Conservation (phyloP, 2,113 vertebrate species). For the Lonchura striata region DNA sequence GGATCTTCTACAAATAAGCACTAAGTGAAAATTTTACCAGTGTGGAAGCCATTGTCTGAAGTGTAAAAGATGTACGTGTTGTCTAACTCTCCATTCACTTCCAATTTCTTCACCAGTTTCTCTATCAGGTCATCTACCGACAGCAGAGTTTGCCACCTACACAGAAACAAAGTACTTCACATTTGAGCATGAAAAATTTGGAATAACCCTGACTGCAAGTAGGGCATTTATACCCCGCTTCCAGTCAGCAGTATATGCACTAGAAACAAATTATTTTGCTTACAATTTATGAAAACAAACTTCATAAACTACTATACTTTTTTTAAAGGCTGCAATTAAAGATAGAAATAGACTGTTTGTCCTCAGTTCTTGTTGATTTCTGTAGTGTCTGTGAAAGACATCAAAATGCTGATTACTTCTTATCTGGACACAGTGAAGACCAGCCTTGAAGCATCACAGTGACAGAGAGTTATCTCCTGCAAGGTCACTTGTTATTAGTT, state of each 20-base stretch:
- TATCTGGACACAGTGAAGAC: neutral
- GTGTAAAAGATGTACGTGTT: slow-evolving; percentile 95
- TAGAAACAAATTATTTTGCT: neutral
- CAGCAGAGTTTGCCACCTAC: slow-evolving; percentile 93
- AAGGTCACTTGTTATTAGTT: neutral
- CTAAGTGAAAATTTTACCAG: slow-evolving; percentile 74
- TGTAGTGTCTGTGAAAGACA: neutral
- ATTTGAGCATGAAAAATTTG: neutral
- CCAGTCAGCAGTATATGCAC: neutral
- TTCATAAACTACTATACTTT: neutral
- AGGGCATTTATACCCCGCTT: neutral
- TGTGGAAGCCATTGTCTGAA: slow-evolving; percentile 97
- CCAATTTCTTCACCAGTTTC: slow-evolving; percentile 86
- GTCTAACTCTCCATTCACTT: slow-evolving; percentile 82
- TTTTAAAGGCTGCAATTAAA: neutral
- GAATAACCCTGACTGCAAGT: neutral
- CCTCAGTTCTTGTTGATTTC: neutral
- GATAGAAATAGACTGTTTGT: neutral
- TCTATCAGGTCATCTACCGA: slow-evolving; percentile 96
- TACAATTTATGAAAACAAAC: neutral
- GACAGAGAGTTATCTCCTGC: neutral
- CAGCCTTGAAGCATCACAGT: neutral
- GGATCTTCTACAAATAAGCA: neutral
- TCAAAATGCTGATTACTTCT: neutral
- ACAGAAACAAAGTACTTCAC: neutral